Evolutionary conservation across 2,888 invertebrate species (phyloP).

Genomic region (Diarsia dahlii): DNA sequence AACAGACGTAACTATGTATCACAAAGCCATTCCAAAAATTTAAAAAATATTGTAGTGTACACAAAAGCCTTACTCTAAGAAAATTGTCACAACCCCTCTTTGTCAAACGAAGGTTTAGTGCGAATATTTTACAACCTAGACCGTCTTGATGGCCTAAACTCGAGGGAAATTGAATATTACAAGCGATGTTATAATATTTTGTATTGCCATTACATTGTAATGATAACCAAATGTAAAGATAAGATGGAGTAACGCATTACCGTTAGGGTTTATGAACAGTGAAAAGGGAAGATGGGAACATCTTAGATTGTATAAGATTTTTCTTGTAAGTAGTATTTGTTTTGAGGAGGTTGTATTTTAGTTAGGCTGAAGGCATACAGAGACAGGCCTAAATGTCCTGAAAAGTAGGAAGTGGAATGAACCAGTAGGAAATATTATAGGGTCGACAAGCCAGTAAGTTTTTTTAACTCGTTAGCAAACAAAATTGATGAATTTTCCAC

Average conservation of each 20-base stretch:
- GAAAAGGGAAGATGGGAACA: slow-evolving; percentile 27
- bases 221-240: slow-evolving; percentile 53
- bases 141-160: slow-evolving; percentile 40
- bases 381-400: background rate
- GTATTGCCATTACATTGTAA: slow-evolving; percentile 56
- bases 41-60: slow-evolving; percentile 7
- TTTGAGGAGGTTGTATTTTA: background rate
- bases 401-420: background rate
- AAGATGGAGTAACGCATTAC: slow-evolving; percentile 46
- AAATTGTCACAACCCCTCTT: slow-evolving; percentile 44
- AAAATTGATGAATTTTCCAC: no score
- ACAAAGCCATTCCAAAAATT: background rate
- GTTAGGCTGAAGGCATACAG: background rate
- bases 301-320: slow-evolving; percentile 13
- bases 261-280: slow-evolving; percentile 58
- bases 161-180: slow-evolving; percentile 59
- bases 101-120: slow-evolving; percentile 51
- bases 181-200: slow-evolving; percentile 58
- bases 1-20: slow-evolving; percentile 6
- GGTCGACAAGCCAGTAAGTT: no score
- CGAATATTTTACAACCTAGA: slow-evolving; percentile 54
- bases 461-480: no score
- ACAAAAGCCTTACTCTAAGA: slow-evolving; percentile 35
- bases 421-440: no score
- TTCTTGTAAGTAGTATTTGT: slow-evolving; percentile 17